These are phyloP conservation scores for Ctenosaura bakeri DNA, from an alignment of 2,797 vertebrate species.

Conservation along the genomic window DNA sequence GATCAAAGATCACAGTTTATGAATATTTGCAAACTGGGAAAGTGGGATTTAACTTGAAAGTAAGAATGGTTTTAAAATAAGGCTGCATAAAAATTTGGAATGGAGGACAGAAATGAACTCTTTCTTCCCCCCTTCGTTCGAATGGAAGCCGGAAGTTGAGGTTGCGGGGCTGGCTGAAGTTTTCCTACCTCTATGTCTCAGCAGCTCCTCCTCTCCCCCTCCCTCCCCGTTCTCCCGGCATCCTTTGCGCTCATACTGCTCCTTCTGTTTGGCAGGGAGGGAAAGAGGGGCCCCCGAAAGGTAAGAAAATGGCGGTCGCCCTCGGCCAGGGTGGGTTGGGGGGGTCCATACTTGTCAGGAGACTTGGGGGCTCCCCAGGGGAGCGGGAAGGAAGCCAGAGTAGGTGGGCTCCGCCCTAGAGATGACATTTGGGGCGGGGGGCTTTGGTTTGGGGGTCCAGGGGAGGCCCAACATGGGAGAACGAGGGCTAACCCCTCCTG, in stretches of 20 bases:
- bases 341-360: rapidly evolving
- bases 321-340: rapidly evolving
- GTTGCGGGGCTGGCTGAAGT: no score
- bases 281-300: neutral
- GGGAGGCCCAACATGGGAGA: no score
- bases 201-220: neutral
- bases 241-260: neutral
- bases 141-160: neutral
- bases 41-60: no score
- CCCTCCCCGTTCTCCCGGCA: neutral
- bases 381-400: neutral
- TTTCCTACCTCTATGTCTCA: neutral
- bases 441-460: no score
- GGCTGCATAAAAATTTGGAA: no score
- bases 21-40: no score
- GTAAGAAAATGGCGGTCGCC: neutral
- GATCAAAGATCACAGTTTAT: no score
- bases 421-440: neutral
- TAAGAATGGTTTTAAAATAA: no score
- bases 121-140: neutral
- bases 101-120: neutral
- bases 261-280: no score
- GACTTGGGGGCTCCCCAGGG: neutral
- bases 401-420: neutral
- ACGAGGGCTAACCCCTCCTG: no score